These are phyloP conservation scores for Tyto alba DNA, from an alignment of 2,113 vertebrate genomes.

Conservation along the genomic window DNA sequence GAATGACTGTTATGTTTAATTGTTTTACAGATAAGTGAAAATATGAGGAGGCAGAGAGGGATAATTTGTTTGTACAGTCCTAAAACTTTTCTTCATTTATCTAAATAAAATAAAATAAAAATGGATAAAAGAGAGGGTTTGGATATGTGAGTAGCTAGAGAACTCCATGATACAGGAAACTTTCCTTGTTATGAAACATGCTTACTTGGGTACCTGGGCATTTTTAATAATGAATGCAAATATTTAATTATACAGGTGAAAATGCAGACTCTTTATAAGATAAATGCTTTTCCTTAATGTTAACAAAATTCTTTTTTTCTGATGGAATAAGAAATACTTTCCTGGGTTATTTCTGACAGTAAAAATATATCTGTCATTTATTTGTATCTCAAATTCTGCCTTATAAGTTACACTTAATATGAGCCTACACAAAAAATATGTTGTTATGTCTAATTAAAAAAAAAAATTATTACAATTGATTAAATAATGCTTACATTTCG, in stretches of 20 bases:
- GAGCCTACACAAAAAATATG: not conserved
- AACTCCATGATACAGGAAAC: not conserved
- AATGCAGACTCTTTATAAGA: not conserved
- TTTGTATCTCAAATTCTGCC: not conserved
- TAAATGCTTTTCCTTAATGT: fast-evolving
- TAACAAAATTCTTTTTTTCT: not conserved
- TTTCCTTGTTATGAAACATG: not conserved
- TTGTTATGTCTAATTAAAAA: not conserved
- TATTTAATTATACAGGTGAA: not conserved
- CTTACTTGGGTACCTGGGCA: not conserved
- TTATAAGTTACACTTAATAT: not conserved
- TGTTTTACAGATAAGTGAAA: not conserved
- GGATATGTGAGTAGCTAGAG: not conserved
- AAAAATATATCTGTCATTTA: not conserved
- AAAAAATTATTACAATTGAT: not conserved
- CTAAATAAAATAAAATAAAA: not conserved
- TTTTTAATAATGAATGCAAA: not conserved
- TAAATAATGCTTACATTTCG: not conserved
- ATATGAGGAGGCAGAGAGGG: not conserved
- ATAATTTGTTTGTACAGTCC: not conserved
- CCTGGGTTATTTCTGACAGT: not conserved
- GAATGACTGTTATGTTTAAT: not conserved
- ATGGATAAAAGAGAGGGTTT: not conserved
- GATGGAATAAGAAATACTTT: not conserved
- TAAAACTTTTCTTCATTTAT: not conserved